Percentiles rank a stretch among this genome's conserved stretches.
phyloP scores from a whole-genome alignment of 2,113 vertebrate genomes.

The Geococcyx californianus region DNA sequence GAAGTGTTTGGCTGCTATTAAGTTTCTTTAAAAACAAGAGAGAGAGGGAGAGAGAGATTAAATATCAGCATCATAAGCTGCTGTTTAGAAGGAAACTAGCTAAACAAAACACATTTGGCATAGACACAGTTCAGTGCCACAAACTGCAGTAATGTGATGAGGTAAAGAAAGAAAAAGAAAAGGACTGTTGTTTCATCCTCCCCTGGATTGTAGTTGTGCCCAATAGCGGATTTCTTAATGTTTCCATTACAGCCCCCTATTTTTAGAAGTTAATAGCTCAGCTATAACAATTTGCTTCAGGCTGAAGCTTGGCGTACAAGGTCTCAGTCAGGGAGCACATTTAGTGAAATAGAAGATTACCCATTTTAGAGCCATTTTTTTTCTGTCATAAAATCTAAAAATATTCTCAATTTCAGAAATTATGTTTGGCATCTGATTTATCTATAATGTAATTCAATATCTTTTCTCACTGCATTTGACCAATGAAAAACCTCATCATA shows the following conservation, averaged over 20 bases:
- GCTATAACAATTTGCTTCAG: constrained; percentile 75
- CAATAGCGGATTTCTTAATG: constrained; percentile 54
- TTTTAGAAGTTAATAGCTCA: constrained; percentile 76
- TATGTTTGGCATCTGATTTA: constrained; percentile 56
- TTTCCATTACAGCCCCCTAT: constrained; percentile 71
- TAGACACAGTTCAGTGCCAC: neutral
- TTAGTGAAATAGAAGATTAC: constrained; percentile 71
- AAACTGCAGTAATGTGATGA: neutral
- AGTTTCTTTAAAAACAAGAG: neutral
- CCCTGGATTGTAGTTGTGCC: constrained; percentile 17
- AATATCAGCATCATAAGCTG: neutral
- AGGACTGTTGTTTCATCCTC: constrained; percentile 8
- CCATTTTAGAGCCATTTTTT: constrained; percentile 51
- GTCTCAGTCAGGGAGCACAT: constrained; percentile 67
- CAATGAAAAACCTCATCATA: neutral
- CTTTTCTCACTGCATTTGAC: constrained; percentile 2
- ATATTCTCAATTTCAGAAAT: constrained; percentile 65
- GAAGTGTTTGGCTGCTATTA: constrained; percentile 4
- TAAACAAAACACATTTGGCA: neutral
- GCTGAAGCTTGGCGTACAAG: constrained; percentile 59
- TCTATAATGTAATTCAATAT: constrained; percentile 40
- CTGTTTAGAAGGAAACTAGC: neutral
- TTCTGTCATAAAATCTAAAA: constrained; percentile 57
- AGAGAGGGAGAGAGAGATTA: neutral
- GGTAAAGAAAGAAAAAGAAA: neutral